These are phyloP conservation scores for Epizoanthus scotinus DNA, from an alignment of 92 coral and sea anemone genomes.

Conservation along the genomic window DNA sequence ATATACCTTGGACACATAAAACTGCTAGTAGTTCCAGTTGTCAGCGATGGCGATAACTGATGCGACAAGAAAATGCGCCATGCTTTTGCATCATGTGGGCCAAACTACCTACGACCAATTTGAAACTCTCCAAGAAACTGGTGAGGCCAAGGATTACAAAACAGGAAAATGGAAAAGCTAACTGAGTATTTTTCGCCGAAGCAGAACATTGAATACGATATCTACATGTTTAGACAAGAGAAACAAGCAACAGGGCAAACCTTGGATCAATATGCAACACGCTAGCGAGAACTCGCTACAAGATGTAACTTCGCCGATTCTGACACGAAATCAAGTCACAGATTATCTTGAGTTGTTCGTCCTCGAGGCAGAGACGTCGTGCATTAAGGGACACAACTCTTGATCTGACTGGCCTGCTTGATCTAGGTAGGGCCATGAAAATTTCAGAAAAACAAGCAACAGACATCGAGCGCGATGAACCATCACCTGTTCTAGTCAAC, in stretches of 20 bases:
- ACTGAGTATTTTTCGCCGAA: constrained; percentile 18
- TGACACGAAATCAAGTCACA: constrained; percentile 44
- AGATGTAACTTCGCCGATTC: constrained; percentile 19
- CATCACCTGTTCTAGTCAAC: no score
- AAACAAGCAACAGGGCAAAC: constrained; percentile 37
- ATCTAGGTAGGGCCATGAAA: constrained; percentile 37
- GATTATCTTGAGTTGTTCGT: constrained; percentile 37
- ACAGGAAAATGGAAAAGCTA: constrained; percentile 17
- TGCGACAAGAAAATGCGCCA: constrained; percentile 15
- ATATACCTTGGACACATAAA: no score
- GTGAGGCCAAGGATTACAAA: constrained; percentile 34
- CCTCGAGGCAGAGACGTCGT: constrained; percentile 20
- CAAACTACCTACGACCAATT: constrained; percentile 22
- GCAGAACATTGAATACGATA: constrained; percentile 33
- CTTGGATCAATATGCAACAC: no score
- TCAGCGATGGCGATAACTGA: background rate
- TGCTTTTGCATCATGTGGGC: constrained; percentile 31
- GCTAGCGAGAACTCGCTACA: constrained; percentile 25
- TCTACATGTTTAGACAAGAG: constrained; percentile 34
- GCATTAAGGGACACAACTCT: constrained; percentile 36
- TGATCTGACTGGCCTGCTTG: constrained; percentile 19
- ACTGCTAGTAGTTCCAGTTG: no score
- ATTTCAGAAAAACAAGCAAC: constrained; percentile 28
- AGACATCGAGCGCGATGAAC: background rate
- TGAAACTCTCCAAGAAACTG: constrained; percentile 41